Percentiles rank a stretch among this genome's conserved stretches.
Evolutionary conservation across 2,888 invertebrate species (phyloP).

Genomic region (Oxytorus armatus): DNA sequence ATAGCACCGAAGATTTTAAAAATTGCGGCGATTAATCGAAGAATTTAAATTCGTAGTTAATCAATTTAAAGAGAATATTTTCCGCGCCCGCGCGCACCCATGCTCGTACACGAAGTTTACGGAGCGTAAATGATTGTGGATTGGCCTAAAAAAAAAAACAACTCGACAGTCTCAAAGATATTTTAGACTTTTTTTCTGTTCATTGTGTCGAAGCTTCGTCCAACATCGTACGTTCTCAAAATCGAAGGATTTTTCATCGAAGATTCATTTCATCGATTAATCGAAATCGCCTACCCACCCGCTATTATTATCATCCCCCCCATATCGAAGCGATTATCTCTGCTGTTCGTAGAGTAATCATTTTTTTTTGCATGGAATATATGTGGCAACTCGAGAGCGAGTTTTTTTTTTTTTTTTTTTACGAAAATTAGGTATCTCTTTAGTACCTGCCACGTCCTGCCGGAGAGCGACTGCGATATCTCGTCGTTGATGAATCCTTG

Average conservation of each 20-base stretch:
- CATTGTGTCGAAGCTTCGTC: slow-evolving; percentile 31
- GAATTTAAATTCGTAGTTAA: slow-evolving; percentile 38
- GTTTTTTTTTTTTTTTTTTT: slow-evolving; percentile 64
- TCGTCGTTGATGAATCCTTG: slow-evolving; percentile 84
- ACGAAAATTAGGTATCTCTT: slow-evolving; percentile 76
- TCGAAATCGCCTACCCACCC: slow-evolving; percentile 29
- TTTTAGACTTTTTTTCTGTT: not conserved
- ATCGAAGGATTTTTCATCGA: slow-evolving; percentile 46
- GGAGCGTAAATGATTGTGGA: slow-evolving; percentile 41
- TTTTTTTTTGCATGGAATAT: slow-evolving; percentile 21
- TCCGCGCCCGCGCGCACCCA: slow-evolving; percentile 16
- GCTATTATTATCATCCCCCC: slow-evolving; percentile 6
- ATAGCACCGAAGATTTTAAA: slow-evolving; percentile 66
- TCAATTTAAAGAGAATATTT: slow-evolving; percentile 1
- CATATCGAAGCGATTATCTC: slow-evolving; percentile 35
- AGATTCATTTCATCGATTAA: slow-evolving; percentile 54
- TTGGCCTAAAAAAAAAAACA: slow-evolving; percentile 7
- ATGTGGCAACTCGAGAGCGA: slow-evolving; percentile 31
- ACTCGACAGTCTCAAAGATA: slow-evolving; percentile 13
- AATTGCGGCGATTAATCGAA: slow-evolving; percentile 60
- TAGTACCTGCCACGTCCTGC: slow-evolving; percentile 86
- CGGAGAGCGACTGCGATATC: slow-evolving; percentile 86
- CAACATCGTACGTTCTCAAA: slow-evolving; percentile 5
- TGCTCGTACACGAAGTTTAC: slow-evolving; percentile 61
- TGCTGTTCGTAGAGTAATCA: slow-evolving; percentile 40